Percentiles rank a stretch among this genome's conserved stretches.
These are phyloP conservation scores for Peromyscus melanophrys DNA, from an alignment of 2,797 vertebrate species.

Conservation along the genomic window DNA sequence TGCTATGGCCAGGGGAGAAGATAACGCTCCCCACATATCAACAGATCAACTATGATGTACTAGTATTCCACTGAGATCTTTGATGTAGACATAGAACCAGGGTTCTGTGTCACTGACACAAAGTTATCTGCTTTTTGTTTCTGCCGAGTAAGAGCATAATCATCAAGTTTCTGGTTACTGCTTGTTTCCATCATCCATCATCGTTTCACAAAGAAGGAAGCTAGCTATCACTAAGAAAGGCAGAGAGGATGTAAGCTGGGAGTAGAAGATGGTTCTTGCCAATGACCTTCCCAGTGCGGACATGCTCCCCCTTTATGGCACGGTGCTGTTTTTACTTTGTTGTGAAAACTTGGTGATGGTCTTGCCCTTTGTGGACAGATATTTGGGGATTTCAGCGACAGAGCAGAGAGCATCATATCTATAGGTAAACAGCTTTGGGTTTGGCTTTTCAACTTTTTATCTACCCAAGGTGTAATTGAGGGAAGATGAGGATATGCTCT, in stretches of 20 bases:
- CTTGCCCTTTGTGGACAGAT: constrained; percentile 18
- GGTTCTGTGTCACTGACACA: background rate
- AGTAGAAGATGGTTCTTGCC: constrained; percentile 43
- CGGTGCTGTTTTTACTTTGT: background rate
- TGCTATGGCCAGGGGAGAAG: background rate
- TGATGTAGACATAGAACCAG: background rate
- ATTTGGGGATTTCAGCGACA: background rate
- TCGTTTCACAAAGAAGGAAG: constrained; percentile 36
- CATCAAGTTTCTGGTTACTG: background rate
- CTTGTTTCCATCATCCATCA: background rate
- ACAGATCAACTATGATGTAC: background rate
- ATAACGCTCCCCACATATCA: background rate
- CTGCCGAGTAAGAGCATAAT: background rate
- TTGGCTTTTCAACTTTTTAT: constrained; percentile 32
- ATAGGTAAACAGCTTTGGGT: background rate
- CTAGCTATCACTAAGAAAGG: constrained; percentile 30
- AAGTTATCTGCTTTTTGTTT: constrained; percentile 45
- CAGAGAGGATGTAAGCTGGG: background rate
- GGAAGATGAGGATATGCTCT: background rate
- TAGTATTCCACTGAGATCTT: background rate
- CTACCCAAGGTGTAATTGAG: background rate
- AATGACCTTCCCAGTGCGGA: background rate
- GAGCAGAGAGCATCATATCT: background rate
- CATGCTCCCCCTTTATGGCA: background rate
- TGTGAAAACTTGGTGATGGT: background rate